Evolutionary conservation across 2,113 vertebrate species (phyloP).

Genomic region (Neotragus moschatus): DNA sequence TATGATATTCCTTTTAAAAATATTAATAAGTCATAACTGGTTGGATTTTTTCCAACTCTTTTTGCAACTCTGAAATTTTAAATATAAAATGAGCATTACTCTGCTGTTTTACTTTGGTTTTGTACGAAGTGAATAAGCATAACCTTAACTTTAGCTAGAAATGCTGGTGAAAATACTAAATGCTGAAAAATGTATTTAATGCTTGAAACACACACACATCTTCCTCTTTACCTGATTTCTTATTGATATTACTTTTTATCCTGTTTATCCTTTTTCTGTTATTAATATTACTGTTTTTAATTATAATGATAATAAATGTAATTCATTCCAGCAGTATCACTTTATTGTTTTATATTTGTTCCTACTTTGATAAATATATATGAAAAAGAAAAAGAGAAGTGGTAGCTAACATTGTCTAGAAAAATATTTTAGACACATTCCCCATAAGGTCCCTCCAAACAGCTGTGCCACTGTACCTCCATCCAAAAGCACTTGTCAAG

Average conservation of each 20-base stretch:
- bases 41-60: neutral
- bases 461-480: slow-evolving; percentile 71
- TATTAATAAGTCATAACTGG: neutral
- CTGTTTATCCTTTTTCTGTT: neutral
- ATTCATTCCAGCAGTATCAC: neutral
- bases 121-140: neutral
- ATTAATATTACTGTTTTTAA: neutral
- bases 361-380: slow-evolving; percentile 64
- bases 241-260: neutral
- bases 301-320: neutral
- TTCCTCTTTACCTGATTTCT: neutral
- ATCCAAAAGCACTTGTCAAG: slow-evolving; percentile 67
- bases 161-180: fast-evolving
- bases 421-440: slow-evolving; percentile 56
- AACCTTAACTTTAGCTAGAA: neutral
- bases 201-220: neutral
- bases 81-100: neutral
- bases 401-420: slow-evolving; percentile 38
- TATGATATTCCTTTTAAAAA: neutral
- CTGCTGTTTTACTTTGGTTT: neutral
- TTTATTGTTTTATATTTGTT: slow-evolving; percentile 52
- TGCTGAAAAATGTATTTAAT: neutral
- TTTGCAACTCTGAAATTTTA: neutral
- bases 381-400: slow-evolving; percentile 51
- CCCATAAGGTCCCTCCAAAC: slow-evolving; percentile 67